Evolutionary conservation across 2,113 vertebrate genomes (phyloP), one percentile per base, ranked within the genome.

Genomic region (Mesoclemmys tuberculata): DNA sequence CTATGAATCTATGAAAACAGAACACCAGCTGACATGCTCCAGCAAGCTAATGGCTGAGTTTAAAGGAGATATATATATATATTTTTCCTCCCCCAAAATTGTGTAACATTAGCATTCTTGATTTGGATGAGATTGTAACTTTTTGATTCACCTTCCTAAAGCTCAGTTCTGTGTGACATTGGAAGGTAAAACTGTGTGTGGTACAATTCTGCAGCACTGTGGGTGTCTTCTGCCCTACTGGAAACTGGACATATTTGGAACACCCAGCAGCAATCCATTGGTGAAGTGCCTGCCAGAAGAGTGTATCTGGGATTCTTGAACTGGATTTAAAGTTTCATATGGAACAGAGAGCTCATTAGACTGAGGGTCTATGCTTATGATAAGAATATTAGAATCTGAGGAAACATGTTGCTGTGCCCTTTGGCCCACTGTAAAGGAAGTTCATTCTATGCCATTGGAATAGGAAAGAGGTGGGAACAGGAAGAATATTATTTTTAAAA

Each of bases 371-470:
- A 8, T 1, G 8, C 29, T 55, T 18, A 78, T 55, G 92, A 92
- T 90, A 96, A 97, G 85, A 92, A 49, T 94, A 90, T 92, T 88
- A 93, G 22, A 78, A 97, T 97, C 95, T 95, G 87, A 93, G 85
- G 49, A 93, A 87, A 91, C 2, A 96, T 19, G 90, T 49, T 68
- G 80, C 84, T 74, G 87, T 84, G 87, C 88, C 61, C 78, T 48
- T 74, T 27, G 58, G 51, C 87, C 83, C 74, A 46, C 9, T 29
- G 56, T 92, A n/a, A 92, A 87, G 51, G 77, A 80, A 9, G 54
- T 91, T 56, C 64, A 26, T 86, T 80, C 44, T 58, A 19, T 82
- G 90, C 35, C 82, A 68, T n/a, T 35, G 80, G 83, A 48, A 13
- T 79, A 49, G 1, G 26, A 64, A 0, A 88, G 2, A 5, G 82